Percentiles rank a stretch among this genome's conserved stretches.
phyloP scores from a whole-genome alignment of 1,140 invertebrate genomes.

The Hycleus phaleratus region DNA sequence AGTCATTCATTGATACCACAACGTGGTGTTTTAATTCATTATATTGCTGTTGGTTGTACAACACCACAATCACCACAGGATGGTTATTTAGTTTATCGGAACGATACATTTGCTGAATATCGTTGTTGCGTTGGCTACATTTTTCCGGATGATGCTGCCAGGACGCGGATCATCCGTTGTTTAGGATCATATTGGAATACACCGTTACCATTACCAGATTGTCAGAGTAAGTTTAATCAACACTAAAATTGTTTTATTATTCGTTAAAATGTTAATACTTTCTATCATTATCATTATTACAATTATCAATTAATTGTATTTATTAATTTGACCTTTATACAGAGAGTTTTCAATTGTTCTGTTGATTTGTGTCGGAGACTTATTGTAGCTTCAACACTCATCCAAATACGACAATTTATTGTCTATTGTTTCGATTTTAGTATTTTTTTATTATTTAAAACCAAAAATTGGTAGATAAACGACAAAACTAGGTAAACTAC shows the following conservation, averaged over 20 bases:
- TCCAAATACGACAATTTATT: no score
- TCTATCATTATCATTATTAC: neutral
- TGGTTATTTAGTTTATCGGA: conserved; percentile 51
- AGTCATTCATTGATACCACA: conserved; percentile 25
- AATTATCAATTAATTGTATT: no score
- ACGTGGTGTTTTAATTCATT: conserved; percentile 34
- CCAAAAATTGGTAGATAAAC: neutral
- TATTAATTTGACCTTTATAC: neutral
- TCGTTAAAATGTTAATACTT: no score
- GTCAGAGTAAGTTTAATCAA: conserved; percentile 47
- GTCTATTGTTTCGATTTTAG: no score
- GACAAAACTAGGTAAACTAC: neutral
- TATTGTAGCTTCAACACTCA: no score
- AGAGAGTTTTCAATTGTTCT: neutral
- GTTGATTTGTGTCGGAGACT: neutral
- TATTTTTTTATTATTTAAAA: no score
- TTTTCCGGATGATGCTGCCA: conserved; percentile 49
- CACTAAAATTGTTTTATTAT: no score
- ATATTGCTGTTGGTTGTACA: conserved; percentile 50
- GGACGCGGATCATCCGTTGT: conserved; percentile 47
- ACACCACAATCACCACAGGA: conserved; percentile 47
- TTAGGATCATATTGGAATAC: conserved; percentile 51
- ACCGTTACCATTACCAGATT: conserved; percentile 48
- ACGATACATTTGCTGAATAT: conserved; percentile 48
- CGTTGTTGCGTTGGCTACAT: conserved; percentile 51